Evolutionary conservation across 2,888 invertebrate genomes (phyloP), one percentile per base, ranked within the genome.

Genomic region (Pyrocoelia pectoralis): DNA sequence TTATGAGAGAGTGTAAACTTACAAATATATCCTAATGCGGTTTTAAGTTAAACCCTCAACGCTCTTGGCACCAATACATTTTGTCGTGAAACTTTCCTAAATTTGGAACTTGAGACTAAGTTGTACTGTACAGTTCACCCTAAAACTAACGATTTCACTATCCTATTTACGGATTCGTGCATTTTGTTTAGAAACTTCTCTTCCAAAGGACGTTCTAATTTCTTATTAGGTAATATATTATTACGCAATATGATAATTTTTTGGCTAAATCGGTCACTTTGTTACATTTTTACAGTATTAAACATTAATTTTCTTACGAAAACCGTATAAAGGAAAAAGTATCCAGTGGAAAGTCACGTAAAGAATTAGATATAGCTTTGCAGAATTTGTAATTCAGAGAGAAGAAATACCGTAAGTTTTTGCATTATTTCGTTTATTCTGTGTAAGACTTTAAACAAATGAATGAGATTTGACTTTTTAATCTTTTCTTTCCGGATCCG

Each of bases 51-150:
- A 33, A n/a, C 33, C n/a, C 33, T 33, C n/a, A n/a, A 8, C 2
- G 33, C 33, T 33, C 33, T n/a, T 33, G 33, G 33, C 33, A 33
- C 33, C 33, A 33, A 33, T 33, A 33, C 33, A 33, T 33, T 33
- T 33, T n/a, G 33, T 33, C n/a, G 33, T 33, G 9, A n/a, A 33
- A 33, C 3, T n/a, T 33, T n/a, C 33, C 10, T 33, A 33, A 33
- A 33, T 33, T 33, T 33, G 33, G n/a, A 33, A 33, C 33, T 33
- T 33, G 9, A 33, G n/a, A n/a, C 33, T 8, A 33, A 33, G 33
- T 33, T 33, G n/a, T 33, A 33, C n/a, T 33, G n/a, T 33, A 33
- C n/a, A 33, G 9, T 33, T 33, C 33, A n/a, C 33, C 9, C 33
- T n/a, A 33, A n/a, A 33, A 33, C 33, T 33, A 33, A 33, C 33